Evolutionary conservation across 2,113 vertebrate genomes (phyloP).

Genomic region (Percina caprodes): DNA sequence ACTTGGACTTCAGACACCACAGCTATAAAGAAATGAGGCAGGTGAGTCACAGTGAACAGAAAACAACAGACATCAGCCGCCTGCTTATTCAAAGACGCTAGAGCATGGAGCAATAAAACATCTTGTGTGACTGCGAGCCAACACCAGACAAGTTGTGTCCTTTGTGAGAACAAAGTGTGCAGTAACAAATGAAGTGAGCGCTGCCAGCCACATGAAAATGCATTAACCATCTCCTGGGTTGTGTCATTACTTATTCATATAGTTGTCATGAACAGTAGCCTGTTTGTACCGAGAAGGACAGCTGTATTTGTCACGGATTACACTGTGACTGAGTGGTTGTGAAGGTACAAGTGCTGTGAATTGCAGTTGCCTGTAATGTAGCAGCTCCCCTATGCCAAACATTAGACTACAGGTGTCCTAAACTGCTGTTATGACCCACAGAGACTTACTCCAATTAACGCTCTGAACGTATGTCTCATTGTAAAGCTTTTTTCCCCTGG

Average conservation of each 20-base stretch:
- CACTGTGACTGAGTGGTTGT: constrained; percentile 30
- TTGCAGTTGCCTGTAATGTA: constrained; percentile 41
- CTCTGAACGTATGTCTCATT: neutral
- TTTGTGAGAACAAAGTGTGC: constrained; percentile 52
- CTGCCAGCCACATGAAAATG: constrained; percentile 56
- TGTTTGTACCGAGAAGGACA: constrained; percentile 55
- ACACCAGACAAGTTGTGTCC: constrained; percentile 28
- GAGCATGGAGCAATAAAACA: constrained; percentile 28
- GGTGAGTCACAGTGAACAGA: constrained; percentile 83
- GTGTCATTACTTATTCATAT: constrained; percentile 70
- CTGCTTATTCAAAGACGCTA: constrained; percentile 20
- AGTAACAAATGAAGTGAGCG: constrained; percentile 33
- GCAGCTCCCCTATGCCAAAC: constrained; percentile 12
- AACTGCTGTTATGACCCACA: constrained; percentile 46
- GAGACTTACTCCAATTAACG: constrained; percentile 8
- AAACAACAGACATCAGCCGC: constrained; percentile 13
- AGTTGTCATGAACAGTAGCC: constrained; percentile 69
- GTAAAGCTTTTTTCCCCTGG: neutral
- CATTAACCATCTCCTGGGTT: constrained; percentile 48
- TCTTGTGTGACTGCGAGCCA: constrained; percentile 11
- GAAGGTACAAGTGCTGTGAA: constrained; percentile 40
- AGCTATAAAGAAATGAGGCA: constrained; percentile 99
- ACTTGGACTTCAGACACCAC: constrained; percentile 96
- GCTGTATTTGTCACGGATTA: constrained; percentile 67
- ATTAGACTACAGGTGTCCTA: constrained; percentile 14